These are phyloP conservation scores for Patiria pectinifera DNA, from an alignment of 53 echinoderm and acorn worm genomes.

Conservation along the genomic window DNA sequence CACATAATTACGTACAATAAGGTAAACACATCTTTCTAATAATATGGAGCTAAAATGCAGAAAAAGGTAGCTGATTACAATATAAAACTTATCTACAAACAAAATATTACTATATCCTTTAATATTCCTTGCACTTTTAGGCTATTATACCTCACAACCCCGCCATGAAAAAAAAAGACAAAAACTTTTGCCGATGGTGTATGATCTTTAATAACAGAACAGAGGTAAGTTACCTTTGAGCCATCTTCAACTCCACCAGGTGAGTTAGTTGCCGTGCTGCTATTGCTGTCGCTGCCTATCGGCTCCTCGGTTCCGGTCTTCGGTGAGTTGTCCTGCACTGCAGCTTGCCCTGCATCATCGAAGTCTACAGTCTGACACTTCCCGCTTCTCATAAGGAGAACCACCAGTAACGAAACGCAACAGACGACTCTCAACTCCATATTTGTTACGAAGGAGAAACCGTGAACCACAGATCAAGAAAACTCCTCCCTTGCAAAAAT, in stretches of 20 bases:
- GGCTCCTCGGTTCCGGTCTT: not conserved
- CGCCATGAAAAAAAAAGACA: no score
- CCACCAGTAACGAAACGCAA: not conserved
- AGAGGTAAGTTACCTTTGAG: not conserved
- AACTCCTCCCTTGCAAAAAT: not conserved
- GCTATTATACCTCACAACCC: no score
- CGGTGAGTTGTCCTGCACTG: not conserved
- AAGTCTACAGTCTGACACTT: not conserved
- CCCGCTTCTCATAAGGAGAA: not conserved
- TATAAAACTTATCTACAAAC: no score
- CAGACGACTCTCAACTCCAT: conserved; percentile 1
- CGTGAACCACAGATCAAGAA: not conserved
- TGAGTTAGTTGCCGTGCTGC: not conserved
- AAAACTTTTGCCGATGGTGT: no score
- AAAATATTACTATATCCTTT: no score
- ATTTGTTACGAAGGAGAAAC: not conserved
- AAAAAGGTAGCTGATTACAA: no score
- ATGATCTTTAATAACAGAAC: not conserved
- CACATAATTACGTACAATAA: no score
- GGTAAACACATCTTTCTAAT: no score
- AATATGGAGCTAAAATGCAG: no score
- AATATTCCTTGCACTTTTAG: no score
- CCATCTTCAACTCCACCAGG: not conserved
- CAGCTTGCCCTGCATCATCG: not conserved
- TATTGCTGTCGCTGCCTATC: not conserved